A percentile compares a stretch with the other conserved stretches of the same genome.
These are phyloP conservation scores for Microtus pennsylvanicus DNA, from an alignment of 2,113 vertebrate genomes.

Conservation along the genomic window DNA sequence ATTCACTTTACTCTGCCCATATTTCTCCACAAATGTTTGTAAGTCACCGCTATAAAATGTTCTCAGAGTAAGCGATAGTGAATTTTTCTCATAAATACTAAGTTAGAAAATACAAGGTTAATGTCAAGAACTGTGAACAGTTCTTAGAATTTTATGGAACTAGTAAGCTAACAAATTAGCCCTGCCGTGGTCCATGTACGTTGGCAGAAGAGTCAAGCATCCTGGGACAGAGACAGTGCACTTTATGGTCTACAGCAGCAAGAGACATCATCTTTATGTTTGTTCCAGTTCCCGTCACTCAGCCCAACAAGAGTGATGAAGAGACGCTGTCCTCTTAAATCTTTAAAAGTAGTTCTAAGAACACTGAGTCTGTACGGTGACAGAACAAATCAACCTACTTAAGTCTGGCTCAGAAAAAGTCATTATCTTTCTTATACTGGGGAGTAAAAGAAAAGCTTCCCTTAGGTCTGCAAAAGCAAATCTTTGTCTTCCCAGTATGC, in stretches of 20 bases:
- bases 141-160: constrained; percentile 10
- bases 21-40: constrained; percentile 43
- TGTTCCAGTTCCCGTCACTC: background rate
- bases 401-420: background rate
- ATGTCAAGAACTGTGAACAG: background rate
- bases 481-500: background rate
- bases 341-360: background rate
- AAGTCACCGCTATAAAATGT: constrained; percentile 20
- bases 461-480: background rate
- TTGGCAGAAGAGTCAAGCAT: background rate
- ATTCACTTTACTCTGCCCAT: constrained; percentile 14
- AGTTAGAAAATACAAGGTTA: constrained; percentile 8
- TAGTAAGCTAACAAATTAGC: background rate
- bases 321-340: background rate
- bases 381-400: background rate
- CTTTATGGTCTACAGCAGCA: background rate
- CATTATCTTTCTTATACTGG: background rate
- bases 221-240: background rate
- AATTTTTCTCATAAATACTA: constrained; percentile 39
- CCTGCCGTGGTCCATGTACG: background rate
- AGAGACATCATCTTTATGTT: background rate
- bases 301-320: background rate
- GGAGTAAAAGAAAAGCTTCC: background rate
- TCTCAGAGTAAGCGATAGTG: background rate
- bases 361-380: background rate